Evolutionary conservation across 2,888 invertebrate genomes (phyloP).

Genomic region (Drosophila lacicola): DNA sequence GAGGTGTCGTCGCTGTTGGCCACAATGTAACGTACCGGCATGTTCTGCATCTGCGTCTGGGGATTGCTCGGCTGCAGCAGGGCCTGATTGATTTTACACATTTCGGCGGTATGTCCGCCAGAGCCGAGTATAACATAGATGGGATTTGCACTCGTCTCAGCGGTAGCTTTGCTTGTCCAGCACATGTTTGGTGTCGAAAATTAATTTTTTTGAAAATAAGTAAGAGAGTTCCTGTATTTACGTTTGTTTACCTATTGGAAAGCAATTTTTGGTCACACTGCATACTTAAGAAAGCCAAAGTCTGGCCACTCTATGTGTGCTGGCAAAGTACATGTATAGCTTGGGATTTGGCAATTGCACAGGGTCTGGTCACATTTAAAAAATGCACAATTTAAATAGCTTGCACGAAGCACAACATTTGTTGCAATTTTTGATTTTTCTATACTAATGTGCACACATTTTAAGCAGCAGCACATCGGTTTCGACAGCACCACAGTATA

Average conservation of each 20-base stretch:
- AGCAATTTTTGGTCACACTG: constrained; percentile 8
- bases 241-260: constrained; percentile 29
- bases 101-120: constrained; percentile 94
- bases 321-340: too few relatives aligned
- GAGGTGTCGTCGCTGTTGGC: constrained; percentile 93
- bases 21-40: constrained; percentile 91
- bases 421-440: constrained; percentile 16
- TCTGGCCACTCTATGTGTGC: too few relatives aligned
- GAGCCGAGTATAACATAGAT: constrained; percentile 84
- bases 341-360: background rate
- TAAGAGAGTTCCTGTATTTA: background rate
- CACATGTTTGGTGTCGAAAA: constrained; percentile 6
- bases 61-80: constrained; percentile 83
- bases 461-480: background rate
- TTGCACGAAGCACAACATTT: constrained; percentile 20
- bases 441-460: background rate
- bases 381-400: constrained; percentile 23
- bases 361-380: constrained; percentile 21
- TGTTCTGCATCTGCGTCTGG: constrained; percentile 84
- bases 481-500: background rate
- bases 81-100: constrained; percentile 90
- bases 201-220: background rate
- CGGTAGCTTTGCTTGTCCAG: background rate
- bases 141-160: constrained; percentile 40
- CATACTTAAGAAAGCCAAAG: background rate